Conservation (phyloP, 2,113 vertebrate genomes). For the Suricata suricatta region DNA sequence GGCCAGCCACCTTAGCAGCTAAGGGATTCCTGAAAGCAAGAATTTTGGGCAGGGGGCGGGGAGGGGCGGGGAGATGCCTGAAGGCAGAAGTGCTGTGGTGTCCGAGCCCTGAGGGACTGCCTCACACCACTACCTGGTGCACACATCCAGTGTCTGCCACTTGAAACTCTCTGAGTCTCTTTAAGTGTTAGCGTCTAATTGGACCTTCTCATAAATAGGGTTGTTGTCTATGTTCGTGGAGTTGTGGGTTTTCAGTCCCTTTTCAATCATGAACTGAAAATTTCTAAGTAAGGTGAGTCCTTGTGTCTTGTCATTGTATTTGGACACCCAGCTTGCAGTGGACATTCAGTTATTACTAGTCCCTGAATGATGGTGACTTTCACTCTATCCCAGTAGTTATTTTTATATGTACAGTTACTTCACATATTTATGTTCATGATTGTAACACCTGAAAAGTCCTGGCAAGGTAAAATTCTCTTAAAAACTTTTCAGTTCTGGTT, state of each 20-base stretch:
- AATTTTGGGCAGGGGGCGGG: not conserved
- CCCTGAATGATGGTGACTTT: not conserved
- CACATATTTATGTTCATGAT: not conserved
- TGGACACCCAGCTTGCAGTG: not conserved
- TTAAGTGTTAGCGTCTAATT: no score
- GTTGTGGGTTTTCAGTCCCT: not conserved
- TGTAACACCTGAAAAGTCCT: not conserved
- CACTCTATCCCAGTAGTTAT: not conserved
- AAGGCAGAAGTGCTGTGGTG: not conserved
- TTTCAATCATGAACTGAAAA: not conserved
- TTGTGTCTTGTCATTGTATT: fast-evolving
- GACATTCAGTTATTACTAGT: not conserved
- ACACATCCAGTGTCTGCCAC: not conserved
- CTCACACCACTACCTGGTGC: not conserved
- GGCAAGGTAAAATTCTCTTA: not conserved
- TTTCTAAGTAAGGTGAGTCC: no score
- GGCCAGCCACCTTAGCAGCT: fast-evolving
- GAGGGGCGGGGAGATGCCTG: no score
- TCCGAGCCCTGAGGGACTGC: not conserved
- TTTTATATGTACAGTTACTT: not conserved
- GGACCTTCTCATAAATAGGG: not conserved
- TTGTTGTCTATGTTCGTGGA: no score
- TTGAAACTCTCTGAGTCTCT: not conserved
- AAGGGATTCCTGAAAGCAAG: no score
- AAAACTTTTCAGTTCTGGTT: not conserved